Percentiles rank a stretch among this genome's conserved stretches.
phyloP scores from a whole-genome alignment of 1,140 invertebrate genomes.

The Eufriesea mexicana region DNA sequence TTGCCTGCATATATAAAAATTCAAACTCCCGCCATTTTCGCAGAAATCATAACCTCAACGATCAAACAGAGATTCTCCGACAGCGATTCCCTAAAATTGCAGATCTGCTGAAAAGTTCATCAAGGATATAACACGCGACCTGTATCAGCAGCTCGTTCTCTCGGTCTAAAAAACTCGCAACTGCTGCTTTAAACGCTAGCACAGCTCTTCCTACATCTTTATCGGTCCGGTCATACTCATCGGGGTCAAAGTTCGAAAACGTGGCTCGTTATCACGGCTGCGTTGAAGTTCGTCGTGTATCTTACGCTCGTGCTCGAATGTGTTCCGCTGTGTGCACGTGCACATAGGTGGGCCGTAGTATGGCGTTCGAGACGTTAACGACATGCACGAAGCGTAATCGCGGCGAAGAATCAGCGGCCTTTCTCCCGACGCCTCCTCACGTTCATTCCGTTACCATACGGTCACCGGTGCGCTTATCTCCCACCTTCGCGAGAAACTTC shows the following conservation, averaged over 20 bases:
- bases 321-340: neutral
- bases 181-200: neutral
- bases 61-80: too few species aligned
- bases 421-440: conserved; percentile 46
- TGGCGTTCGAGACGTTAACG: conserved; percentile 12
- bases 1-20: too few species aligned
- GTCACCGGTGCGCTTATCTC: conserved; percentile 50
- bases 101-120: neutral
- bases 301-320: neutral
- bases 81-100: neutral
- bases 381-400: conserved; percentile 35
- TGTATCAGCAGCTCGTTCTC: neutral
- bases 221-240: neutral
- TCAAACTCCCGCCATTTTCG: too few species aligned
- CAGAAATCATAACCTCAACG: too few species aligned
- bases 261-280: conserved; percentile 36
- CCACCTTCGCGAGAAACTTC: conserved; percentile 50
- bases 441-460: conserved; percentile 53
- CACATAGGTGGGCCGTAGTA: neutral
- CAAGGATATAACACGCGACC: neutral
- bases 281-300: conserved; percentile 10
- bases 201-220: conserved; percentile 11
- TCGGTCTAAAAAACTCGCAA: neutral
- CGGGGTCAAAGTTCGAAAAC: conserved; percentile 41
- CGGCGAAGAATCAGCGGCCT: conserved; percentile 40